phyloP scores from a whole-genome alignment of 2,888 invertebrate genomes.

The Cybosia mesomella region DNA sequence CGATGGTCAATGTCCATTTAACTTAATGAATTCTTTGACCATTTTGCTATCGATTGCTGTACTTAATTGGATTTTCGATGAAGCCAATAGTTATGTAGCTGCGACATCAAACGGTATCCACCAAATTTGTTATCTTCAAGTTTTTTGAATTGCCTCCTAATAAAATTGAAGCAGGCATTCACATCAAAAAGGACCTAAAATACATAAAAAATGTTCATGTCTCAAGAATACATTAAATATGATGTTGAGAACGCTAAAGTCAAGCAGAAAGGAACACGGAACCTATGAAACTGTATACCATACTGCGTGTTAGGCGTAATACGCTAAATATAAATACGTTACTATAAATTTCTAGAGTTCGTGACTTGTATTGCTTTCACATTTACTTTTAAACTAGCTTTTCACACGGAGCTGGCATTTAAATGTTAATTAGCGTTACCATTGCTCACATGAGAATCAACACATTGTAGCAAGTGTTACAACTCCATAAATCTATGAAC shows the following conservation, averaged over 20 bases:
- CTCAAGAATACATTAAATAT: too few species aligned
- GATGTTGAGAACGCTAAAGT: too few species aligned
- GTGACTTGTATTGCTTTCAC: constrained; percentile 4
- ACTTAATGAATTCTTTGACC: too few species aligned
- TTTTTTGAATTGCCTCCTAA: background rate
- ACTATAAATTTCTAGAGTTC: background rate
- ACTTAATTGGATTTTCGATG: background rate
- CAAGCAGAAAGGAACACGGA: too few species aligned
- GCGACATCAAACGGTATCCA: too few species aligned
- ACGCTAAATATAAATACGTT: background rate
- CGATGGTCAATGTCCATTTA: too few species aligned
- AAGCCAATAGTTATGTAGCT: too few species aligned
- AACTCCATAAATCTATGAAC: background rate
- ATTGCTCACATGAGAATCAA: background rate
- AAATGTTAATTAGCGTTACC: background rate
- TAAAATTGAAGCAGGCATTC: background rate
- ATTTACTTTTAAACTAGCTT: background rate
- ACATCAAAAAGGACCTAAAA: background rate
- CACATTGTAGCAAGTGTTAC: background rate
- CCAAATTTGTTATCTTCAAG: background rate
- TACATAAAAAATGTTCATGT: too few species aligned
- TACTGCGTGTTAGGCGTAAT: background rate
- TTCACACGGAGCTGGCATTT: constrained; percentile 2
- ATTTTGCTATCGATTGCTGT: too few species aligned
- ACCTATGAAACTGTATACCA: too few species aligned